Evolutionary conservation across 2,888 invertebrate genomes (phyloP).

Genomic region (Sicus ferrugineus): DNA sequence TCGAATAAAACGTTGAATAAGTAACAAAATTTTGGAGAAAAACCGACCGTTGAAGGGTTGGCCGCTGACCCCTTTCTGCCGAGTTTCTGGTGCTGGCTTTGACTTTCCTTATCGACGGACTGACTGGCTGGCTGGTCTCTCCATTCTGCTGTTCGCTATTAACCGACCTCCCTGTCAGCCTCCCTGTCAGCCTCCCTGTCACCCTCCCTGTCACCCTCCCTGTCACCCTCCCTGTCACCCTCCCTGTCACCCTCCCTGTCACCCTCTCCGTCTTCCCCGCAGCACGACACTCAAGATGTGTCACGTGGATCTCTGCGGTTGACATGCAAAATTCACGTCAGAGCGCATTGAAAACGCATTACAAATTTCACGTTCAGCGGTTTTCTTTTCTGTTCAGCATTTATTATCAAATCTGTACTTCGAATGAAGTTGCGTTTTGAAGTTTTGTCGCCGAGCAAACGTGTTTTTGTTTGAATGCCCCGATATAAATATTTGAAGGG

Average conservation of each 20-base stretch:
- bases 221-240: not conserved
- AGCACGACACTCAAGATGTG: too few species aligned
- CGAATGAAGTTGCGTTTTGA: slow-evolving; percentile 7
- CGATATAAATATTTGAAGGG: not conserved
- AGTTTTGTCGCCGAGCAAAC: slow-evolving; percentile 7
- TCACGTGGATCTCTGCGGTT: slow-evolving; percentile 47
- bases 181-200: not conserved
- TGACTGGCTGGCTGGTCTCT: not conserved
- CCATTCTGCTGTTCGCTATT: not conserved
- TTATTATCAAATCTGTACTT: not conserved
- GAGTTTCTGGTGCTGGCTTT: not conserved
- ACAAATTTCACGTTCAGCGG: slow-evolving; percentile 23
- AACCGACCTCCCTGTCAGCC: not conserved
- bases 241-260: too few species aligned
- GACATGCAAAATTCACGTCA: slow-evolving; percentile 40
- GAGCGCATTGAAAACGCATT: slow-evolving; percentile 1
- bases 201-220: not conserved
- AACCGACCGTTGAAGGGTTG: too few species aligned
- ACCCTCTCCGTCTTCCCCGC: not conserved
- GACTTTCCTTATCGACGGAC: not conserved
- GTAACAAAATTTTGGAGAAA: too few species aligned
- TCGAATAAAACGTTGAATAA: too few species aligned
- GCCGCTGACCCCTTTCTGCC: not conserved
- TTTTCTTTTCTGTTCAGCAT: not conserved
- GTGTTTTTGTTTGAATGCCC: not conserved